Percentiles rank a stretch among this genome's conserved stretches.
phyloP scores from a whole-genome alignment of 2,797 vertebrate species.

The Dermochelys coriacea region DNA sequence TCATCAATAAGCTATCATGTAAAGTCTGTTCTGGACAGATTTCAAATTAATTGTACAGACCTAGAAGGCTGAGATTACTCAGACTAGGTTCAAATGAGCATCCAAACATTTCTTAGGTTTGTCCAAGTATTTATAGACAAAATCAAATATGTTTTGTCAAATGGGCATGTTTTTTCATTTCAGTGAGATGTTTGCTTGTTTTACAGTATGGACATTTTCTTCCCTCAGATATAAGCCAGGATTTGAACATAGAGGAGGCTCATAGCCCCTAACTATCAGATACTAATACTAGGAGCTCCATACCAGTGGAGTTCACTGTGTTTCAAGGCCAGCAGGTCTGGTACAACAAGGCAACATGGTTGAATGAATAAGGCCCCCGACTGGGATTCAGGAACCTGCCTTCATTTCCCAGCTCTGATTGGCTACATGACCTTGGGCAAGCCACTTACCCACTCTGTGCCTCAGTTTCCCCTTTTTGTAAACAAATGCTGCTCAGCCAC shows the following conservation, averaged over 20 bases:
- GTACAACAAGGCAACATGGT: not conserved
- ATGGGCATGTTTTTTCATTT: not conserved
- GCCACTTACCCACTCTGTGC: not conserved
- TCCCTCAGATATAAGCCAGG: not conserved
- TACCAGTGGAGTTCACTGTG: not conserved
- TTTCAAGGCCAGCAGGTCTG: not conserved
- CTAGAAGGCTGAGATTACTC: not conserved
- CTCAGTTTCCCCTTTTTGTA: rapidly evolving
- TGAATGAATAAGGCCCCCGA: not conserved
- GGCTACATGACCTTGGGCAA: rapidly evolving
- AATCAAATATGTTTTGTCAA: not conserved
- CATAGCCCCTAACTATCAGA: not conserved
- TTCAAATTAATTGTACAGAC: not conserved
- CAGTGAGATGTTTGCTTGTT: not conserved
- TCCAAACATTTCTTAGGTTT: not conserved
- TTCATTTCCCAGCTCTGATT: not conserved
- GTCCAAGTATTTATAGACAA: not conserved
- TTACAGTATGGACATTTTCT: not conserved
- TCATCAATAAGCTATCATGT: not conserved
- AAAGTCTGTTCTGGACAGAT: not conserved
- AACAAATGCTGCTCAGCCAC: not conserved
- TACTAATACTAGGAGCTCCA: not conserved
- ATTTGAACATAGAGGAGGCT: not conserved
- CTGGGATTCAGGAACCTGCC: not conserved
- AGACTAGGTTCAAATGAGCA: not conserved